Evolutionary conservation across 2,888 invertebrate species (phyloP).

Genomic region (Callimorpha dominula): DNA sequence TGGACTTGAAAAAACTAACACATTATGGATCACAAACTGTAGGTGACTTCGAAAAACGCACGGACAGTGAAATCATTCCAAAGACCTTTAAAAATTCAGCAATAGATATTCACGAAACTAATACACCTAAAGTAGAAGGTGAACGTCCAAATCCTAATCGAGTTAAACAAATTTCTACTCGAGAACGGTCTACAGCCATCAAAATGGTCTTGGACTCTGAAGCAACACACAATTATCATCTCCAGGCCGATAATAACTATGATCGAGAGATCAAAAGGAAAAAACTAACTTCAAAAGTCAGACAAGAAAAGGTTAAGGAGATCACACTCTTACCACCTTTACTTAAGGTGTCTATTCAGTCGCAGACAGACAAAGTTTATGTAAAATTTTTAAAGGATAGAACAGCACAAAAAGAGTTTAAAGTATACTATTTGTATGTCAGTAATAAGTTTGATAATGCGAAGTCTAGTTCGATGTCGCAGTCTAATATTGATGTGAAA

Average conservation of each 20-base stretch:
- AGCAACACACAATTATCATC: conserved; percentile 29
- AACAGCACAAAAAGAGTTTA: conserved; percentile 52
- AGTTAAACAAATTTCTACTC: conserved; percentile 40
- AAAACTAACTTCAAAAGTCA: conserved; percentile 31
- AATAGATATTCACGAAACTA: conserved; percentile 1
- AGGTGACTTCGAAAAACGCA: conserved; percentile 6
- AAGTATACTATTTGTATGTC: conserved; percentile 61
- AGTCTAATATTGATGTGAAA: conserved; percentile 42
- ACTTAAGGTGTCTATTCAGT: conserved; percentile 60
- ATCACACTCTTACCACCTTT: conserved; percentile 53
- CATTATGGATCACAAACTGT: conserved; percentile 31
- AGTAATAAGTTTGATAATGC: conserved; percentile 51
- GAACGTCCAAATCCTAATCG: conserved; percentile 58
- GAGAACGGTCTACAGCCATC: conserved; percentile 59
- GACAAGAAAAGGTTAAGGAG: conserved; percentile 58
- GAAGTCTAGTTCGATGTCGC: conserved; percentile 57
- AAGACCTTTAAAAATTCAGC: conserved; percentile 17
- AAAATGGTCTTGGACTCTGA: conserved; percentile 51
- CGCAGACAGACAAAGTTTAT: conserved; percentile 61
- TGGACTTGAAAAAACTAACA: conserved; percentile 22
- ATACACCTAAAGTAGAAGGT: not conserved
- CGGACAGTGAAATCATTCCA: conserved; percentile 11
- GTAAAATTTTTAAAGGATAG: conserved; percentile 39
- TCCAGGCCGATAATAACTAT: conserved; percentile 24
- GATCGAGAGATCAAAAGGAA: conserved; percentile 34